Evolutionary conservation across 2,888 invertebrate species (phyloP), one percentile per base, ranked within the genome.

Genomic region (Drosophila austrosaltans): DNA sequence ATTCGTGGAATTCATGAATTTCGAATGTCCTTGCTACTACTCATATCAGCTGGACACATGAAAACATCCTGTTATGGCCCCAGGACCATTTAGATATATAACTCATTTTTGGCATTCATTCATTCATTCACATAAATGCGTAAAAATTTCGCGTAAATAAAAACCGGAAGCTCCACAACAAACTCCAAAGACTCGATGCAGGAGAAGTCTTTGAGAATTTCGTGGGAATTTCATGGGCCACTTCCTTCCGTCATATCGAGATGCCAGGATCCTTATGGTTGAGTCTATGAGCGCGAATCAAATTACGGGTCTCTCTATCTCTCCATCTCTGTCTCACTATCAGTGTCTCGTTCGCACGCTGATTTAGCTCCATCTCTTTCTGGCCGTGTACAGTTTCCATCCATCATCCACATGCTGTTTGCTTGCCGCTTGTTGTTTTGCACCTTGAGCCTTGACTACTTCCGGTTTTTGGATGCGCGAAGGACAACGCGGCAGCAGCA

Each of bases 391-490:
- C 81, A 77, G 77, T 42, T 62, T 73, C 65, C 80, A 73, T 75
- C 65, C 86, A 79, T 81, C 81, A 79, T 81, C 75, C 86, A 82
- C 82, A 83, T 83, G 83, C 78, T 84, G 79, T 66, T 48, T 64
- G 71, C 72, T 16, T 16, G 16, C 16, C 16, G 16, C 63, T 73
- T 69, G 71, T 75, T 79, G 77, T 72, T 79, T 85, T 85, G 85
- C 84, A 86, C 84, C 83, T 84, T 82, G 86, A 82, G 87, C 87
- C 87, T 77, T 82, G 85, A 71, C 81, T 77, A 84, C 85, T 87
- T 85, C 85, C 85, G 87, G 85, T 85, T 85, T 77, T 61, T 48
- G 61, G 70, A 44, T 78, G 76, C 77, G 84, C 79, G 81, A 85
- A 85, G 85, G 85, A 84, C 83, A 74, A 74, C 81, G 64, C 59